These are phyloP conservation scores for Lanistes nyassanus DNA, from an alignment of 1,140 invertebrate species.

Conservation along the genomic window DNA sequence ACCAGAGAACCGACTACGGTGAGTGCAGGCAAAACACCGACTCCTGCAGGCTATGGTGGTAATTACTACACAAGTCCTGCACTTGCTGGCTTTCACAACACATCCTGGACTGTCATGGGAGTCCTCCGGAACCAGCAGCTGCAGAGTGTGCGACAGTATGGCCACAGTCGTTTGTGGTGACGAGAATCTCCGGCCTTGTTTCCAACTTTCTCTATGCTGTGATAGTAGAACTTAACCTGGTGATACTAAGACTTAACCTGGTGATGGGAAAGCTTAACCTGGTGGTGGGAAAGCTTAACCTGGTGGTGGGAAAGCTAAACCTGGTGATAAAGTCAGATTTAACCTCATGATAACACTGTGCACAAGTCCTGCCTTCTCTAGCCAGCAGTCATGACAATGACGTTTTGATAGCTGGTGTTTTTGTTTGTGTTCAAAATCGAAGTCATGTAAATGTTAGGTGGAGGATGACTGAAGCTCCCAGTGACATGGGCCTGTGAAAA, in stretches of 20 bases:
- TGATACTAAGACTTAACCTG: neutral
- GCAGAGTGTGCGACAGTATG: constrained; percentile 8
- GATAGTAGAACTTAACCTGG: no score
- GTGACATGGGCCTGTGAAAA: no score
- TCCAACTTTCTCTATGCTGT: neutral
- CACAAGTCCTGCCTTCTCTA: neutral
- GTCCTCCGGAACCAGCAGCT: constrained; percentile 27
- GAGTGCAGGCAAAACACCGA: neutral
- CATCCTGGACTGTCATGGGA: constrained; percentile 32
- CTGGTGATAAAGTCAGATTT: neutral
- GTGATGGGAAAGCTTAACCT: neutral
- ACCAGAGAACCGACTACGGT: neutral
- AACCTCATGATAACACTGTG: neutral
- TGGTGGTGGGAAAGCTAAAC: no score
- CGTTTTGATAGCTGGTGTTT: no score
- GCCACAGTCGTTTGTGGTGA: constrained; percentile 25
- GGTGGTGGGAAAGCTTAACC: neutral
- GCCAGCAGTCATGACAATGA: no score
- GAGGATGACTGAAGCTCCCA: no score
- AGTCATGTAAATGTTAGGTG: no score
- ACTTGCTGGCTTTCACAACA: constrained; percentile 3
- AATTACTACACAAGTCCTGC: constrained; percentile 10
- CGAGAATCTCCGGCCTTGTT: no score
- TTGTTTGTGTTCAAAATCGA: no score
- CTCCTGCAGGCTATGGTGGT: neutral